Base-by-base conservation (phyloP, 1,140 invertebrate genomes). In the Radopholus similis region DNA sequence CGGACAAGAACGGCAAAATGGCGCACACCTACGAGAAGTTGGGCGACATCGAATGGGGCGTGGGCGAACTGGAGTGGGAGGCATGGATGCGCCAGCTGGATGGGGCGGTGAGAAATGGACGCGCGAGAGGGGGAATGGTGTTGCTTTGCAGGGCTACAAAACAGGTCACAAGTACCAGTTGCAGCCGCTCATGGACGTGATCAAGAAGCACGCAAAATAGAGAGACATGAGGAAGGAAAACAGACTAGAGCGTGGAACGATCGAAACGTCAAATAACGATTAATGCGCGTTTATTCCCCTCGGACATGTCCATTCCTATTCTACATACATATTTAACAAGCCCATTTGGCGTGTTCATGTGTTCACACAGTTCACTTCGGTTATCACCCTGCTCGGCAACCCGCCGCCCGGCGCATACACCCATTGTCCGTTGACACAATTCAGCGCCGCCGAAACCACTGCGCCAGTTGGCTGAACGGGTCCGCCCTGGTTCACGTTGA, bases 31-130 rank as follows among this genome's bases (percentile, higher is more conserved):
- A 34, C 18, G 74, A 64, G 77, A 69, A 18, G 76, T 78, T 54
- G 71, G 76, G 32, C 40, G 47, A 23, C 60, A 74, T 2, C 84
- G 85, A 28, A 79, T 87, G 30, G 87, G 87, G 80, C 88, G 88
- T 92, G 38, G 95, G 94, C 55, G 92, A 18, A 78, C 87, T 28
- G 87, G 87, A 80, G 88, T 98, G 97, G 84, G 95, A 98, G 83
- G 93, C 93, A 4, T 87, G 95, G 30, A 98, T 99, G 95, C 86
- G 95, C 59, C 92, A 93, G 88, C 84, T 99, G 53, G 95, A 99
- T 83, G 97, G 96, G 86, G 91, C 92, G 76, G 90, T 90, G 83
- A 86, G 87, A 85, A 6, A n/a, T 8, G 26, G 6, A 15, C 18
- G 0, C 26, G 6, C 18, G 26, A 44, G 15, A 28, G 6, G 0